Conservation (phyloP, 1,140 invertebrate genomes). For the Drosophila sproati region DNA sequence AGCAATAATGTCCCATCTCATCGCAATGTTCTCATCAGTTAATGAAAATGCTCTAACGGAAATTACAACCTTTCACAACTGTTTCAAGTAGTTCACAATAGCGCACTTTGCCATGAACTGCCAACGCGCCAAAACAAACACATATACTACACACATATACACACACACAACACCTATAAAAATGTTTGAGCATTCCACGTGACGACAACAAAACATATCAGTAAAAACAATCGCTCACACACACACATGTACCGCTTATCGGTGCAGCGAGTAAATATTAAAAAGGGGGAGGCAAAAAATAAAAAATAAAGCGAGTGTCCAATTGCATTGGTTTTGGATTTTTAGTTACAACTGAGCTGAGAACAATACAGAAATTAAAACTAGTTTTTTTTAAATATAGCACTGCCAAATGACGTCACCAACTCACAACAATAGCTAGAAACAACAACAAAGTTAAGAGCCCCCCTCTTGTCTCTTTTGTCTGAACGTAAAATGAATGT, state of each 20-base stretch:
- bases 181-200: constrained; percentile 51
- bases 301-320: constrained; percentile 36
- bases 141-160: constrained; percentile 6
- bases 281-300: constrained; percentile 33
- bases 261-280: constrained; percentile 40
- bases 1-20: not conserved
- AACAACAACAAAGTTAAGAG: constrained; percentile 55
- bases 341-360: constrained; percentile 36
- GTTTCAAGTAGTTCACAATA: constrained; percentile 5
- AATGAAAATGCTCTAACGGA: constrained; percentile 16
- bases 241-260: constrained; percentile 52
- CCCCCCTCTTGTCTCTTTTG: constrained; percentile 41
- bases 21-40: not conserved
- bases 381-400: constrained; percentile 68
- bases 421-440: constrained; percentile 48
- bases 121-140: constrained; percentile 44
- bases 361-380: constrained; percentile 65
- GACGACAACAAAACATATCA: constrained; percentile 64
- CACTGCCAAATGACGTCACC: constrained; percentile 66
- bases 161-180: not conserved
- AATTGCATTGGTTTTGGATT: constrained; percentile 18
- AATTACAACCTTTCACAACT: constrained; percentile 7
- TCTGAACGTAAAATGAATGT: constrained; percentile 55
- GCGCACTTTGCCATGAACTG: constrained; percentile 7
- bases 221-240: constrained; percentile 33